Evolutionary conservation across 1,140 invertebrate genomes (phyloP).

Genomic region (Ptiloglossa arizonensis): DNA sequence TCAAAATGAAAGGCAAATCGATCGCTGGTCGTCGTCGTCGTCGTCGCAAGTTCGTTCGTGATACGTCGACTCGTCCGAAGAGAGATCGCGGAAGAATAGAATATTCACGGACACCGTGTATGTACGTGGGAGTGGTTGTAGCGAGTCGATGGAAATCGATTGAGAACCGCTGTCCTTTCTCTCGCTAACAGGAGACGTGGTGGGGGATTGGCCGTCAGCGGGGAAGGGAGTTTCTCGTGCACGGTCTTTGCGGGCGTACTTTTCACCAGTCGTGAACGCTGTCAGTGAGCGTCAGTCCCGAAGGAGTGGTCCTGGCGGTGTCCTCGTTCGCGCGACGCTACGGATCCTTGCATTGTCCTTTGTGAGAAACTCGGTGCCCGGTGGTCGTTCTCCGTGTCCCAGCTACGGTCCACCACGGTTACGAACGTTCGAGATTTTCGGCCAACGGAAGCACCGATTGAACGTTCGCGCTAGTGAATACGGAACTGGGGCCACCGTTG

Average conservation of each 20-base stretch:
- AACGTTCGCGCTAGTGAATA: not conserved
- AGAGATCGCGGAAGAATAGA: not conserved
- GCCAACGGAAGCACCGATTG: not conserved
- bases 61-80: too few species aligned
- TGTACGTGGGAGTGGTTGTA: conserved; percentile 37
- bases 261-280: conserved; percentile 76
- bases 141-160: not conserved
- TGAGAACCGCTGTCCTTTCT: conserved; percentile 81
- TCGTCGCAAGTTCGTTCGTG: too few species aligned
- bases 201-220: conserved; percentile 61
- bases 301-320: conserved; percentile 57
- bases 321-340: conserved; percentile 37
- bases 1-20: too few species aligned
- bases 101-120: conserved; percentile 13
- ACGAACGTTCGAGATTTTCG: not conserved
- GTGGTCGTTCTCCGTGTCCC: too few species aligned
- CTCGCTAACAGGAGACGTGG: conserved; percentile 64
- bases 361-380: not conserved
- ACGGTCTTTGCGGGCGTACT: conserved; percentile 67
- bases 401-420: too few species aligned
- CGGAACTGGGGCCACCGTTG: not conserved
- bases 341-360: conserved; percentile 31
- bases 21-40: too few species aligned
- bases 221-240: conserved; percentile 66
- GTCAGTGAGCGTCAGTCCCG: conserved; percentile 69